Evolutionary conservation across 2,797 vertebrate species (phyloP), one percentile per base, ranked within the genome.

Genomic region (Lepus oiostolus): DNA sequence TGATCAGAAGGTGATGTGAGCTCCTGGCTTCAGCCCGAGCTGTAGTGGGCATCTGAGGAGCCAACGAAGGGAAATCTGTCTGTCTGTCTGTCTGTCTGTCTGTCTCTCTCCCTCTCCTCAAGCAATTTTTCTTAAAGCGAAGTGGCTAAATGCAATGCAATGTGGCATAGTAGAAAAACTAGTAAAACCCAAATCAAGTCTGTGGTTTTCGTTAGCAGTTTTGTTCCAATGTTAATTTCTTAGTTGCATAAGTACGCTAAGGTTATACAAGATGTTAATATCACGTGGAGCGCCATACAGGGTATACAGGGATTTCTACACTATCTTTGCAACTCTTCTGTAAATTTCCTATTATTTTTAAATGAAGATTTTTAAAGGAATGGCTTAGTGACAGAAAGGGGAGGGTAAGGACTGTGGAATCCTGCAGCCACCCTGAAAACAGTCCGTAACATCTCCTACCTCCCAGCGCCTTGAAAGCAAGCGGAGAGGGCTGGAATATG

Each of bases 311-410:
- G 80, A 58, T 87, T 16, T 81, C 85, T 77, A 58, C 14, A 67
- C n/a, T 32, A 24, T 67, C 87, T 93, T 42, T n/a, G 16, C 26
- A 74, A 85, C 17, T 94, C 79, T 79, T 32, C 26, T 38, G 26
- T 42, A 65, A 92, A 60, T 32, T 77, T 67, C 86, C n/a, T 71
- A 58, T 87, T 63, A 71, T 16, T 92, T 81, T 54, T 79, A 79
- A 91, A 87, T 35, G 32, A 79, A 71, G 71, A 2, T 58, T 82
- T 13, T 50, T 10, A 47, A 90, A 50, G 52, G 30, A 7, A 1
- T 72, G 42, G 32, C 26, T 12, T 91, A 72, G 30, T 77, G 58
- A 77, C 11, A 82, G 62, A 72, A 77, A 85, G 24, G 28, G 38
- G 7, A 21, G 28, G 3, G 71, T 47, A 11, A 1, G 10, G 35